Conservation (phyloP, 2,113 vertebrate genomes). For the Felis catus region DNA sequence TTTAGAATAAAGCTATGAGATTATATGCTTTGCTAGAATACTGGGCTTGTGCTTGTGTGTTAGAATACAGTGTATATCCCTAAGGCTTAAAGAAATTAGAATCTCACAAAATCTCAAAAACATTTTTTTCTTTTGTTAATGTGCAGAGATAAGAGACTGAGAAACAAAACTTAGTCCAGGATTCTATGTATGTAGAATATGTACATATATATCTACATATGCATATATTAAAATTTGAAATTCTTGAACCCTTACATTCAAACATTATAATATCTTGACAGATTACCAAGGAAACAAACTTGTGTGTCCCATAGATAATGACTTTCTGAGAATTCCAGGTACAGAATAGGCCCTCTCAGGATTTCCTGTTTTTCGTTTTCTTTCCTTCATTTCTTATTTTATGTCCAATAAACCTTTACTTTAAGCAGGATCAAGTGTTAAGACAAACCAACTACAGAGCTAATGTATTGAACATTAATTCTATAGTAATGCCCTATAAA, state of each 20-base stretch:
- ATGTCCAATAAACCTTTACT: slow-evolving; percentile 72
- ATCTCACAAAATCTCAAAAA: slow-evolving; percentile 1
- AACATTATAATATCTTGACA: slow-evolving; percentile 44
- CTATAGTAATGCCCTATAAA: slow-evolving; percentile 57
- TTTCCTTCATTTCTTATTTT: slow-evolving; percentile 73
- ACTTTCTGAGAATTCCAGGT: slow-evolving; percentile 68
- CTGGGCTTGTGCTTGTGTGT: not conserved
- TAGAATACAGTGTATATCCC: not conserved
- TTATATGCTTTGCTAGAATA: not conserved
- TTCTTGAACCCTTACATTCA: not conserved
- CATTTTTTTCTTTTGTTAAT: not conserved
- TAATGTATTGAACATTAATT: slow-evolving; percentile 71
- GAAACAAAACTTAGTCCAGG: not conserved
- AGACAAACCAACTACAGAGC: slow-evolving; percentile 53
- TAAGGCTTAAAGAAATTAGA: slow-evolving; percentile 16
- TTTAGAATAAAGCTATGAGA: not conserved
- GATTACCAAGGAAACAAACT: slow-evolving; percentile 50
- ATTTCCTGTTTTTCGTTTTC: slow-evolving; percentile 73
- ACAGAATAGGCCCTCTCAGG: slow-evolving; percentile 55
- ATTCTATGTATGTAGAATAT: not conserved
- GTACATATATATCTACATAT: not conserved
- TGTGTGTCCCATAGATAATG: slow-evolving; percentile 35
- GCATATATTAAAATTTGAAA: not conserved
- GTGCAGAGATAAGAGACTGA: not conserved
- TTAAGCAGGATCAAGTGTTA: slow-evolving; percentile 59